phyloP scores from a whole-genome alignment of 2,113 vertebrate species.

The Nerophis ophidion region DNA sequence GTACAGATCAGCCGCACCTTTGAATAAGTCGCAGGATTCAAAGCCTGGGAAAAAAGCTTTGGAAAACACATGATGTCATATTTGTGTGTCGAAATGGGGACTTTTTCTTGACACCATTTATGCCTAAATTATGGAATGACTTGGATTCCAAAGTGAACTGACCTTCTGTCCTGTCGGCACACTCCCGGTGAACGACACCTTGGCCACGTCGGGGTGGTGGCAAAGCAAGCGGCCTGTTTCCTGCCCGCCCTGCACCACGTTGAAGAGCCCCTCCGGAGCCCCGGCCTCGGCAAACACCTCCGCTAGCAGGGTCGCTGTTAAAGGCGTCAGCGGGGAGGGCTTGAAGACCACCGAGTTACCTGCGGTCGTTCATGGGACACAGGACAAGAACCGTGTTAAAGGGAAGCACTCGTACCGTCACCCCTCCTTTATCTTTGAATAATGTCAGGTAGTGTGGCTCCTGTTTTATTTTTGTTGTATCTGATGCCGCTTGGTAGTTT shows the following conservation, averaged over 20 bases:
- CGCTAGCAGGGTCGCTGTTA: slow-evolving; percentile 82
- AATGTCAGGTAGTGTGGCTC: too few relatives aligned
- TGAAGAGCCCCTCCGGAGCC: slow-evolving; percentile 85
- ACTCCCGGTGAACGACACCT: slow-evolving; percentile 95
- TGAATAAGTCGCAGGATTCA: too few relatives aligned
- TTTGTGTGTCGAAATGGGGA: too few relatives aligned
- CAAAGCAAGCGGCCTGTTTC: slow-evolving; percentile 88
- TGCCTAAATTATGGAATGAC: too few relatives aligned
- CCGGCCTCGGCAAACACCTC: slow-evolving; percentile 85
- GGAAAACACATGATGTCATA: too few relatives aligned
- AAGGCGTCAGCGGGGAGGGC: slow-evolving; percentile 88
- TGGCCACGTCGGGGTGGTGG: slow-evolving; percentile 82
- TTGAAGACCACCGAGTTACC: slow-evolving; percentile 98
- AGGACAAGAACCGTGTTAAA: not conserved
- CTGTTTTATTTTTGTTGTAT: too few relatives aligned
- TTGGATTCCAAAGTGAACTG: not conserved
- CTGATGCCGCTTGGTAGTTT: too few relatives aligned
- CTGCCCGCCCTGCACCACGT: slow-evolving; percentile 85
- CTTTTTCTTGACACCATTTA: too few relatives aligned
- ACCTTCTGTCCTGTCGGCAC: slow-evolving; percentile 91
- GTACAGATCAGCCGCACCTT: too few relatives aligned
- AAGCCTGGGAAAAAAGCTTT: too few relatives aligned
- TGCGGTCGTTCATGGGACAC: slow-evolving; percentile 32
- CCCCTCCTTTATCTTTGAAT: too few relatives aligned
- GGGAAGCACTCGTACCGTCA: too few relatives aligned